A percentile compares a stretch with the other conserved stretches of the same genome.
These are phyloP conservation scores for Turdus rufiventris DNA, from an alignment of 2,113 vertebrate species.

Conservation along the genomic window DNA sequence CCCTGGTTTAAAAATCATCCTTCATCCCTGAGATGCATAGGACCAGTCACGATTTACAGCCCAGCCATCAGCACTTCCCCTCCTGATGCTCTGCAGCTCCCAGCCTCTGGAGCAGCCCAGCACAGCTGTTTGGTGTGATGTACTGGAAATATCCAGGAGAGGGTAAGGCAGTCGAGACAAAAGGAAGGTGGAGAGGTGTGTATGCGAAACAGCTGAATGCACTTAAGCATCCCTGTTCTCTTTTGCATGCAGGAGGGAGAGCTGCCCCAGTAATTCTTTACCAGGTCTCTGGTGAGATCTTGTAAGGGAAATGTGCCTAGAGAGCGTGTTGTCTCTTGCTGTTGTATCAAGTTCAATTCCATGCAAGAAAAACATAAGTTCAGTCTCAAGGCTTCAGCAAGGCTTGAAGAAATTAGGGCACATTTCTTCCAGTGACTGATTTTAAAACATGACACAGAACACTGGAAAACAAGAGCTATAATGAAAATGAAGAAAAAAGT, in stretches of 20 bases:
- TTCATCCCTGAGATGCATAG: neutral
- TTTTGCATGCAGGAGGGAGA: neutral
- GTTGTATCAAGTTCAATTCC: neutral
- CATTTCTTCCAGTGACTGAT: conserved; percentile 7
- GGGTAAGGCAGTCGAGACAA: neutral
- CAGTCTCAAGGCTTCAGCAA: neutral
- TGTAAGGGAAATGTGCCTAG: neutral
- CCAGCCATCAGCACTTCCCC: neutral
- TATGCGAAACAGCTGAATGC: neutral
- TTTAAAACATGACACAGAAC: conserved; percentile 10
- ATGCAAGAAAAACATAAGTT: neutral
- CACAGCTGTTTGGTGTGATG: neutral
- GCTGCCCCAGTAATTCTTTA: neutral
- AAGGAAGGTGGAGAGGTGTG: neutral
- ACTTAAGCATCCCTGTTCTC: neutral
- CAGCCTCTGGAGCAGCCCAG: neutral
- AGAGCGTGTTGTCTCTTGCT: neutral
- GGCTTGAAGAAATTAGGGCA: conserved; percentile 3
- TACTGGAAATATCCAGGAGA: neutral
- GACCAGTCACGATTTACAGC: neutral
- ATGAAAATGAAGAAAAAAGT: neutral
- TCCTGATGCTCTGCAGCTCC: neutral
- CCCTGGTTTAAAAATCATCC: neutral
- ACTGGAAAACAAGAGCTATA: neutral
- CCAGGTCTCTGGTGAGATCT: neutral